Evolutionary conservation across 2,113 vertebrate genomes (phyloP).

Genomic region (Oriolus oriolus): DNA sequence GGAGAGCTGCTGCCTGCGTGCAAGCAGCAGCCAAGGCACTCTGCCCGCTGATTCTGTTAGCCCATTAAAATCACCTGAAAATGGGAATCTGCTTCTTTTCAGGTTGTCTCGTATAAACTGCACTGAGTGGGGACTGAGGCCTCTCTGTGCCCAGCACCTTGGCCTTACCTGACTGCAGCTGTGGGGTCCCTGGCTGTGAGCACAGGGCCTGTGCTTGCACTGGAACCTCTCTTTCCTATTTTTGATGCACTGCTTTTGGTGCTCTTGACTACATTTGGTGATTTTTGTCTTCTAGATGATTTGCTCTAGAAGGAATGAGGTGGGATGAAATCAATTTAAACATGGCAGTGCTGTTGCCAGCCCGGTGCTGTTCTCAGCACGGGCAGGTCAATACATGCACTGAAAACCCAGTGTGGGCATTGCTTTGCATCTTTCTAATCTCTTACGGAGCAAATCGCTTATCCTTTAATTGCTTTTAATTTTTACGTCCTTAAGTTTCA

Average conservation of each 20-base stretch:
- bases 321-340: background rate
- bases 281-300: background rate
- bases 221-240: background rate
- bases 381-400: background rate
- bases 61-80: background rate
- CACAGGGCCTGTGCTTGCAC: fast-evolving
- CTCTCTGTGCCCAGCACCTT: background rate
- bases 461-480: background rate
- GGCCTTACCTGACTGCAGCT: background rate
- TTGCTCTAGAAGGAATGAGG: background rate
- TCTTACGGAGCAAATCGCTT: background rate
- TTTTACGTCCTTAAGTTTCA: background rate
- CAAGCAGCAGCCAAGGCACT: background rate
- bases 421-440: background rate
- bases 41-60: background rate
- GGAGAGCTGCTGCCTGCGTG: background rate
- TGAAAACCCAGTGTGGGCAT: background rate
- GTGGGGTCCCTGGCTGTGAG: background rate
- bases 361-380: background rate
- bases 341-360: background rate
- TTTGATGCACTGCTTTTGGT: background rate
- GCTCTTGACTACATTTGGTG: background rate
- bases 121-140: background rate
- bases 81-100: background rate
- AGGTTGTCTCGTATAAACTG: background rate